Percentiles rank a stretch among this genome's conserved stretches.
phyloP scores from a whole-genome alignment of 2,797 vertebrate species.

The Rhynchonycteris naso region DNA sequence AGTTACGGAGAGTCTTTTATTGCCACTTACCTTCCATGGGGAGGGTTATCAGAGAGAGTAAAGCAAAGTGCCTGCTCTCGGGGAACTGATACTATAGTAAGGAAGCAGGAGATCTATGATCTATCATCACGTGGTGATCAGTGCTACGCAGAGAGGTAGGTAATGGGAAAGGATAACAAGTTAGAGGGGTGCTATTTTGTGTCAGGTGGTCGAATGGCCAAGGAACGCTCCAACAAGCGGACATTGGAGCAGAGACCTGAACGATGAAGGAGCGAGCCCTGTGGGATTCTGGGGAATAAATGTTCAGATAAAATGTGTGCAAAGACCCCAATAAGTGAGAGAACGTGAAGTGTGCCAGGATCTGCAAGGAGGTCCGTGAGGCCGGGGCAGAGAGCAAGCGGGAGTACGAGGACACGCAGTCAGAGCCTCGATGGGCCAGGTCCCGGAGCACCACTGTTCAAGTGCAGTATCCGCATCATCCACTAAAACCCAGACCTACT shows the following conservation, averaged over 20 bases:
- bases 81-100: background rate
- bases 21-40: background rate
- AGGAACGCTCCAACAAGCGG: background rate
- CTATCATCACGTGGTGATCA: rapidly evolving
- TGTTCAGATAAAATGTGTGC: too few species aligned
- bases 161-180: background rate
- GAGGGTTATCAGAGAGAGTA: background rate
- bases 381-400: background rate
- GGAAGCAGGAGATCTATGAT: background rate
- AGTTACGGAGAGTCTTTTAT: background rate
- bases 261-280: background rate
- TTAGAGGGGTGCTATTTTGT: background rate
- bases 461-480: background rate
- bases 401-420: background rate
- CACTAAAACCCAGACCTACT: background rate
- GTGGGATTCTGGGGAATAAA: background rate
- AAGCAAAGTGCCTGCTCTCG: background rate
- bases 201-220: background rate
- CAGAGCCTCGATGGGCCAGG: background rate
- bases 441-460: rapidly evolving
- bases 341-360: background rate
- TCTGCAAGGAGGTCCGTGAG: background rate
- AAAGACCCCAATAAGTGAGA: background rate
- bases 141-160: background rate
- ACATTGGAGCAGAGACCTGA: background rate